Conservation (phyloP, 2,888 invertebrate genomes). For the Apodemia duryi region DNA sequence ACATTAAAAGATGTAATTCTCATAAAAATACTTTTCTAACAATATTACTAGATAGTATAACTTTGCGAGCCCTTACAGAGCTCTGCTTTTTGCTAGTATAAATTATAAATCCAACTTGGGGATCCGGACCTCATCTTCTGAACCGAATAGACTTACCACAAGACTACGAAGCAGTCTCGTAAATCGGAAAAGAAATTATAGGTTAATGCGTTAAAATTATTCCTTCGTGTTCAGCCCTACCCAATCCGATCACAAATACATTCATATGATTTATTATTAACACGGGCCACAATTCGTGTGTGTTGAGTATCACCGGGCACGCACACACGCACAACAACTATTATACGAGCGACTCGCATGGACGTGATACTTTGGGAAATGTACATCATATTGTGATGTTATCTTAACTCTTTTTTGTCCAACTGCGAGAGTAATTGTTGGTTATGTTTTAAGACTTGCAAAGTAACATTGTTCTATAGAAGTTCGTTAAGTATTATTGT, state of each 20-base stretch:
- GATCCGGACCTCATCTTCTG: too few species aligned
- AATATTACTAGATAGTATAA: too few species aligned
- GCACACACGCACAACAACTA: conserved; percentile 44
- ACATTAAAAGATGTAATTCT: too few species aligned
- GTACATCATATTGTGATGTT: conserved; percentile 24
- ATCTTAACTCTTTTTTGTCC: conserved; percentile 21
- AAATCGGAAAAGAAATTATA: too few species aligned
- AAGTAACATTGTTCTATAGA: neutral
- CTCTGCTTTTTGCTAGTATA: too few species aligned
- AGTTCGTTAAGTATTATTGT: too few species aligned
- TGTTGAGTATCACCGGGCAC: conserved; percentile 34
- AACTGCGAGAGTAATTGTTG: conserved; percentile 13
- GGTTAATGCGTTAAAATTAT: conserved; percentile 3
- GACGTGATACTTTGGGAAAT: conserved; percentile 48
- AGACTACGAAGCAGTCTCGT: too few species aligned
- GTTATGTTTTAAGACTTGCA: conserved; percentile 9
- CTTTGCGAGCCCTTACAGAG: too few species aligned
- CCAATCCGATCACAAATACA: conserved; percentile 70
- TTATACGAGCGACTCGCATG: conserved; percentile 34
- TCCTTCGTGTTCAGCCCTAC: conserved; percentile 36
- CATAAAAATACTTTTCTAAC: too few species aligned
- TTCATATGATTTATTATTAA: conserved; percentile 75
- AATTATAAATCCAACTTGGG: too few species aligned
- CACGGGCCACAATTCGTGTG: conserved; percentile 67
- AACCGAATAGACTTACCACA: too few species aligned